Conservation (phyloP, 2,113 vertebrate species). For the Labeo catla region DNA sequence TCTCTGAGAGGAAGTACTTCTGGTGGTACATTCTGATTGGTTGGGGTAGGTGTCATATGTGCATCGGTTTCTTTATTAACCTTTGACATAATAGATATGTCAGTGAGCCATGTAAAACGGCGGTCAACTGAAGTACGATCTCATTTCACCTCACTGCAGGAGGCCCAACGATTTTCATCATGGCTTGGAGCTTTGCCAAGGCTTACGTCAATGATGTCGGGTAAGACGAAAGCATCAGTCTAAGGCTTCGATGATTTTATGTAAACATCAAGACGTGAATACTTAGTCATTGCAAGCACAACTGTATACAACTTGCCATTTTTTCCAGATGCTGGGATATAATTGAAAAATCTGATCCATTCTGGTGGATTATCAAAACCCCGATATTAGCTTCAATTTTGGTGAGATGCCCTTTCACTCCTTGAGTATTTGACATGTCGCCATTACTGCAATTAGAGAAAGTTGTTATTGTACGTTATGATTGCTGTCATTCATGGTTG, state of each 20-base stretch:
- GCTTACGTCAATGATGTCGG: constrained; percentile 82
- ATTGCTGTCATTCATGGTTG: neutral
- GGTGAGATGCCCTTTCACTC: constrained; percentile 74
- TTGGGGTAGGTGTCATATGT: constrained; percentile 84
- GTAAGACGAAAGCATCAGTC: constrained; percentile 74
- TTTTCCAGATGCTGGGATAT: constrained; percentile 90
- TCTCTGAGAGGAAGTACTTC: constrained; percentile 96
- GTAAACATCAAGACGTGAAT: neutral
- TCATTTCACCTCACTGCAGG: constrained; percentile 72
- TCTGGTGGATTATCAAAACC: constrained; percentile 97
- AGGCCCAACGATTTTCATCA: constrained; percentile 85
- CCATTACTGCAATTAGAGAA: neutral
- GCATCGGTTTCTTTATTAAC: neutral
- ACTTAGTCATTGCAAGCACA: neutral
- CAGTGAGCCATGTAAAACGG: neutral
- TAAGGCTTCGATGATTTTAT: neutral
- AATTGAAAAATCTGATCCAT: constrained; percentile 78
- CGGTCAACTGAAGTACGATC: neutral
- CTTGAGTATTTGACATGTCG: neutral
- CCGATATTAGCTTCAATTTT: constrained; percentile 93
- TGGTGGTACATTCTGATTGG: constrained; percentile 97
- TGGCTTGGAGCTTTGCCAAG: constrained; percentile 85
- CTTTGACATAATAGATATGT: neutral
- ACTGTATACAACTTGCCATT: neutral
- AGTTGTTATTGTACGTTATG: neutral